Base-by-base conservation (phyloP, 2,888 invertebrate genomes). In the Mythimna loreyi region DNA sequence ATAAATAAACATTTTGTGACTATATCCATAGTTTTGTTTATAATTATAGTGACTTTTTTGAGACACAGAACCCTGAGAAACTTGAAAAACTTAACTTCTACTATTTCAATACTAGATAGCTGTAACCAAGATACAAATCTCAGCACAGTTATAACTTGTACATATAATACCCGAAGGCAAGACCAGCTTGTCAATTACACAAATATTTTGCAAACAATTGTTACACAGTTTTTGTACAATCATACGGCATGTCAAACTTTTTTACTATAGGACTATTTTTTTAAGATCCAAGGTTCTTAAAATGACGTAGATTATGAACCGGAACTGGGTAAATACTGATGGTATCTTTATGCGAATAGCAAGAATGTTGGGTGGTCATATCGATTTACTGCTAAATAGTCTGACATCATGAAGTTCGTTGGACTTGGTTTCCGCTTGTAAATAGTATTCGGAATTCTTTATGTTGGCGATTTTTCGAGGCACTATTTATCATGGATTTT, bases 301-400 rank as follows among this genome's bases (percentile, higher is more conserved):
- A 9, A 49, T 67, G 67, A 72, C 67, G 60, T 57, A 52, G 25
- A 59, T 57, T 63, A 43, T 50, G 65, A 82, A 60, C 73, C 78
- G 79, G 83, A 81, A 76, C 70, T 63, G 16, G 53, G 45, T 16
- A 30, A 7, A 74, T 67, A 30, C 13, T 64, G 67, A 77, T 77
- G 33, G 30, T 75, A 80, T 80, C 69, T 49, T 9, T 59, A 45
- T 40, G 23, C n/a, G 57, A 72, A 66, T 68, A 43, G 3, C 19
- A 52, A 52, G 50, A 59, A 50, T 61, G 30, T 64, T 61, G 16
- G 33, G 23, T 67, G 25, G n/a, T 64, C 53, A 60, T 56, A 52
- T 56, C 23, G 36, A 47, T 52, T 49, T 65, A 56, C 43, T 65
- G 28, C 56, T 60, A 60, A 78, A 69, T 6, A 50, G 25, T 43